Evolutionary conservation across 2,797 vertebrate genomes (phyloP).

Genomic region (Periophthalmus magnuspinnatus): DNA sequence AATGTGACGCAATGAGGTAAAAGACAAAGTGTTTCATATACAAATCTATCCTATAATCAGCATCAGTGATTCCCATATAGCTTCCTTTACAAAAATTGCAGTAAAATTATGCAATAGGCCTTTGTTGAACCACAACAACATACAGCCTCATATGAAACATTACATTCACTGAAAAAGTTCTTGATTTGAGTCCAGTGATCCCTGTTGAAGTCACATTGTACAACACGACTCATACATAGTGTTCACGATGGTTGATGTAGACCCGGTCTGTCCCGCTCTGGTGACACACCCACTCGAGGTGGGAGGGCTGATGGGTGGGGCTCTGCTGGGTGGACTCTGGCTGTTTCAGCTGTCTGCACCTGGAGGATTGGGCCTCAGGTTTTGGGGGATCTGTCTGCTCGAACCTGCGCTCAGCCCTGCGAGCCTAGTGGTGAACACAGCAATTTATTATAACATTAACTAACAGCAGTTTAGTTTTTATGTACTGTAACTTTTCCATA

Average conservation of each 20-base stretch:
- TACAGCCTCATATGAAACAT: background rate
- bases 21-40: constrained; percentile 12
- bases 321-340: constrained; percentile 55
- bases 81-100: constrained; percentile 7
- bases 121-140: background rate
- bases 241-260: constrained; percentile 81
- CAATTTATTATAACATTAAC: background rate
- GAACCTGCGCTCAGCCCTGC: constrained; percentile 54
- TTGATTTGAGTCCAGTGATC: background rate
- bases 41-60: constrained; percentile 1
- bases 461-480: no score
- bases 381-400: constrained; percentile 41
- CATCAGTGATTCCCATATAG: constrained; percentile 8
- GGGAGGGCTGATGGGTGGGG: constrained; percentile 63
- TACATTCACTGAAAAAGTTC: constrained; percentile 1
- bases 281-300: constrained; percentile 80
- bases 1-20: constrained; percentile 11
- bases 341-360: constrained; percentile 14
- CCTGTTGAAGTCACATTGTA: background rate
- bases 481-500: no score
- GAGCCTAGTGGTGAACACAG: constrained; percentile 50
- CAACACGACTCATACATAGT: constrained; percentile 75
- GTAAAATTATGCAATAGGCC: constrained; percentile 1
- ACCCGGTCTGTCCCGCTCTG: constrained; percentile 76
- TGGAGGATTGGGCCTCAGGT: constrained; percentile 11